Base-by-base conservation (phyloP, 2,797 vertebrate species). In the Petrocephalus schoutedeni region DNA sequence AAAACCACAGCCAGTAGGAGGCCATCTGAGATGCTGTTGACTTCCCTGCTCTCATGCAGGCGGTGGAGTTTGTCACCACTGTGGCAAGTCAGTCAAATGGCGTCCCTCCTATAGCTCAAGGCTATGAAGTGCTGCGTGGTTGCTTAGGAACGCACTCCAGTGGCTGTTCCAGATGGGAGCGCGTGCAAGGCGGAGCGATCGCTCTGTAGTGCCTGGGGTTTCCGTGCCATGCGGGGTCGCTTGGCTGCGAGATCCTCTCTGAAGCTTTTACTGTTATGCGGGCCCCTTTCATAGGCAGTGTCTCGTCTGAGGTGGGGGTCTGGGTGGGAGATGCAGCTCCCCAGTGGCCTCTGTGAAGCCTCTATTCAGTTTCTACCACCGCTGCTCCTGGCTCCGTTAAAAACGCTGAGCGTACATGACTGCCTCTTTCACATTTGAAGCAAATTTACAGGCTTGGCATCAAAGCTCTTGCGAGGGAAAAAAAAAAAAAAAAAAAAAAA, bases 71-170 rank as follows among this genome's bases (percentile, higher is more conserved):
- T 9, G 54, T 53, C 36, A 71, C n/a, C 8, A 3, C 32, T 0
- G 16, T 23, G 71, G 59, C 87, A 41, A 36, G 53, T 36, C 54
- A 7, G 12, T 32, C 49, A 32, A 56, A 71, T 67, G 86, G 12
- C 19, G 41, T 32, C 80, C 36, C 87, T 59, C 56, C 71, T 88
- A 80, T 41, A 64, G 53, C 85, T 86, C 59, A 89, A 61, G 80
- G 89, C 64, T 87, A 74, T 85, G 61, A 90, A 12, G 77, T 87
- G 32, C 64, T 36, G 74, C 87, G 88, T 8, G 1, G 92, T 92
- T 92, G 92, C 92, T 91, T 91, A 89, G 91, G 86, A 91, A 91
- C 90, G 71, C 51, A 90, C 90, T 87, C n/a, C 49, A 83, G 83
- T 19, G 49, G 61, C 19, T 4, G 23, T 57, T n/a, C 28, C 88